A percentile compares a stretch with the other conserved stretches of the same genome.
Conservation (phyloP, 1,140 invertebrate genomes). For the Asbolus verrucosus region DNA sequence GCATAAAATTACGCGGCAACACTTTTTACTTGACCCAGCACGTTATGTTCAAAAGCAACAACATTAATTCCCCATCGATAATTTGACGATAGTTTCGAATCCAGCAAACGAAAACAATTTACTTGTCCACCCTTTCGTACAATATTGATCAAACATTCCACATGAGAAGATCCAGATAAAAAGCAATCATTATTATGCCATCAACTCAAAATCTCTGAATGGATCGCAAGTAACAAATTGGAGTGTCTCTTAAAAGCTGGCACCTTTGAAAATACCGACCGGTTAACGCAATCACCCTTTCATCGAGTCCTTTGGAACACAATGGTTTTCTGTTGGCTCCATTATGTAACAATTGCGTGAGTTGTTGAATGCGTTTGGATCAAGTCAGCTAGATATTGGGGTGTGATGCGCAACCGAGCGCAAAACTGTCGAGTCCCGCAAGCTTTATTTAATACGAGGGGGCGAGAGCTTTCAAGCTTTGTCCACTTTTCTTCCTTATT, state of each 20-base stretch:
- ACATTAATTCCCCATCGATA: conserved; percentile 20
- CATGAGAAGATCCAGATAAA: conserved; percentile 45
- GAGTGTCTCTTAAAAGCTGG: conserved; percentile 53
- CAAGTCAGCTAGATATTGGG: conserved; percentile 56
- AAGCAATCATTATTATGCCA: conserved; percentile 52
- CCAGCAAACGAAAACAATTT: conserved; percentile 49
- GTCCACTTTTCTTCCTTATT: conserved; percentile 22
- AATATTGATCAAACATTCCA: conserved; percentile 55
- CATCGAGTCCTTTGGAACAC: conserved; percentile 48
- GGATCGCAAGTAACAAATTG: conserved; percentile 45
- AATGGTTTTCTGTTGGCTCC: conserved; percentile 56
- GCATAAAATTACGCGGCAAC: neutral
- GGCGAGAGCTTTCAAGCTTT: conserved; percentile 19
- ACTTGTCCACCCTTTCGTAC: conserved; percentile 44
- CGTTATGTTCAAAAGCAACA: neutral
- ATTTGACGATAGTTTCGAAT: conserved; percentile 41
- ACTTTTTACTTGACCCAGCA: neutral
- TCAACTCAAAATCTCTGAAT: conserved; percentile 49
- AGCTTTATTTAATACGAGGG: conserved; percentile 44
- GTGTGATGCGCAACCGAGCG: conserved; percentile 53
- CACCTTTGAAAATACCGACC: conserved; percentile 57
- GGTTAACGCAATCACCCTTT: conserved; percentile 57
- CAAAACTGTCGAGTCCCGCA: conserved; percentile 51
- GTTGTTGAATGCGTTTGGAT: conserved; percentile 56
- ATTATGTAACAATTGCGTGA: conserved; percentile 59